Conservation (phyloP, 2,797 vertebrate species). For the Crypturellus tataupa region DNA sequence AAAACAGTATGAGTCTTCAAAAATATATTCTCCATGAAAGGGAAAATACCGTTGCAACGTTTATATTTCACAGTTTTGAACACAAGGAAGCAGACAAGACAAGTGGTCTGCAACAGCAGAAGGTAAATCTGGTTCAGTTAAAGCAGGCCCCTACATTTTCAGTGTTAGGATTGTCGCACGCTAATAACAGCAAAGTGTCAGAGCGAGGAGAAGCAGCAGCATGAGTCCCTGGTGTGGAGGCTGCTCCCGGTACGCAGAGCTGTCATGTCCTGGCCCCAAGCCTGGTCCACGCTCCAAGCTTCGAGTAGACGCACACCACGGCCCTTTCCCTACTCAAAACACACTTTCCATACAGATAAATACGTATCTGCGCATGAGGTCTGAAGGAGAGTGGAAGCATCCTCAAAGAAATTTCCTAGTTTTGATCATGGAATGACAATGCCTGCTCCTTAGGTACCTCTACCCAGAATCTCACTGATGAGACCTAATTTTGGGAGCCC, state of each 20-base stretch:
- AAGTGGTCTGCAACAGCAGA: neutral
- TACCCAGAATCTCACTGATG: neutral
- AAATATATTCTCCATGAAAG: neutral
- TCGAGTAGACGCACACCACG: neutral
- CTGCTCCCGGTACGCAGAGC: neutral
- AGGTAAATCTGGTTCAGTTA: neutral
- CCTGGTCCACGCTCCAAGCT: neutral
- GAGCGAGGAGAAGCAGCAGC: neutral
- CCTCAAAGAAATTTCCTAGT: neutral
- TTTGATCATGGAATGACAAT: neutral
- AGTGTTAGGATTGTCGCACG: neutral
- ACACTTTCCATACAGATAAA: neutral
- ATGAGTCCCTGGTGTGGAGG: neutral
- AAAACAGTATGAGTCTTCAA: neutral
- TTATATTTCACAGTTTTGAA: neutral
- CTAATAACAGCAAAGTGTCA: neutral
- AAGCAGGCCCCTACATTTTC: neutral
- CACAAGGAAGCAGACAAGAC: neutral
- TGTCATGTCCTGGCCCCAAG: neutral
- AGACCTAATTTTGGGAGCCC: neutral
- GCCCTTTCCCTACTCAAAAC: neutral
- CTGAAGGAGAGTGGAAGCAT: neutral
- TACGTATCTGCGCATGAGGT: neutral
- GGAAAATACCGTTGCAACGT: neutral
- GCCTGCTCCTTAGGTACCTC: rapidly evolving